Conservation (phyloP, 2,797 vertebrate genomes). For the Crenichthys baileyi region DNA sequence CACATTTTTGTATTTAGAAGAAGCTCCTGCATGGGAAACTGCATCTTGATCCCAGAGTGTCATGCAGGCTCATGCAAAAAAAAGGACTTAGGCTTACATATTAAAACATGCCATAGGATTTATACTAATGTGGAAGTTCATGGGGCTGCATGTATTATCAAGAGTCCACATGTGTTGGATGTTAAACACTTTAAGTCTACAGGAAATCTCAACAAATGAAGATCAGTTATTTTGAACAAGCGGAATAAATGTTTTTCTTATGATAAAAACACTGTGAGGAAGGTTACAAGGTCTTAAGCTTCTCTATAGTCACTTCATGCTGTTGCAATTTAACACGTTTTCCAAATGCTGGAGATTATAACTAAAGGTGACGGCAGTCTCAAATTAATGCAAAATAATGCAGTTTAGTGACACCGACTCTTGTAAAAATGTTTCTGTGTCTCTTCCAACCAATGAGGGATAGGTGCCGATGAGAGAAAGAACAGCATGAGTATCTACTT, state of each 20-base stretch:
- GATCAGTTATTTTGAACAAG: slow-evolving; percentile 46
- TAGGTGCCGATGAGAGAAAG: slow-evolving; percentile 23
- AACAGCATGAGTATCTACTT: slow-evolving; percentile 5
- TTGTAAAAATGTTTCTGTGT: slow-evolving; percentile 25
- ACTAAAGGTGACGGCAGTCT: slow-evolving; percentile 74
- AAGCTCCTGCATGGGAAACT: slow-evolving; percentile 3
- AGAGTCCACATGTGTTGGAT: slow-evolving; percentile 31
- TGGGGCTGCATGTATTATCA: neutral
- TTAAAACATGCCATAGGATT: slow-evolving; percentile 46
- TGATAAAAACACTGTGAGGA: slow-evolving; percentile 24
- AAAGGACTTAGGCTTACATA: slow-evolving; percentile 43
- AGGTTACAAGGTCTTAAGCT: slow-evolving; percentile 33
- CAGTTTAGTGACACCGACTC: slow-evolving; percentile 54
- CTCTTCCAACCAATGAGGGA: slow-evolving; percentile 42
- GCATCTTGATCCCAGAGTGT: neutral
- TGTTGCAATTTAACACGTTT: slow-evolving; percentile 61
- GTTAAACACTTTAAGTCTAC: slow-evolving; percentile 26
- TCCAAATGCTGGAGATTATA: slow-evolving; percentile 42
- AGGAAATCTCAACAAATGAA: slow-evolving; percentile 12
- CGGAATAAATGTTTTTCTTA: slow-evolving; percentile 38
- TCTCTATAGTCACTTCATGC: slow-evolving; percentile 53
- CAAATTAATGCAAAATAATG: slow-evolving; percentile 41
- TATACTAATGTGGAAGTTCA: slow-evolving; percentile 37
- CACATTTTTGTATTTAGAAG: neutral
- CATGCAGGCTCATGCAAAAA: slow-evolving; percentile 13